These are phyloP conservation scores for Pantherophis guttatus DNA, from an alignment of 2,113 vertebrate genomes.

Conservation along the genomic window DNA sequence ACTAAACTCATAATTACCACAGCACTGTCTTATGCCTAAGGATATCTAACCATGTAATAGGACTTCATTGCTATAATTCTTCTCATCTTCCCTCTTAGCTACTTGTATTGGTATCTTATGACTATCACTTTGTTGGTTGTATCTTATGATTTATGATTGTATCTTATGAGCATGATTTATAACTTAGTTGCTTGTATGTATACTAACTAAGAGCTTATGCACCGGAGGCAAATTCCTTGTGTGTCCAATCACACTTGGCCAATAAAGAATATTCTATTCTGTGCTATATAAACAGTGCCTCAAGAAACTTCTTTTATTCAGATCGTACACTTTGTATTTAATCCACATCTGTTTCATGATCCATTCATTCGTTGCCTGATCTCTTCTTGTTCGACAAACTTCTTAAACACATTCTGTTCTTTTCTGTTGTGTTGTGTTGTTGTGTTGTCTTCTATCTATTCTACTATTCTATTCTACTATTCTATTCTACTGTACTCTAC, in stretches of 20 bases:
- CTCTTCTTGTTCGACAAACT: neutral
- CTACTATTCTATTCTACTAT: no score
- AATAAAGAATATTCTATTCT: neutral
- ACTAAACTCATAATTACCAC: neutral
- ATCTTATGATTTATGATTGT: neutral
- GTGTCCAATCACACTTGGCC: neutral
- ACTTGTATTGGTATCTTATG: neutral
- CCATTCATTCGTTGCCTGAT: neutral
- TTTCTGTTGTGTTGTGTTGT: no score
- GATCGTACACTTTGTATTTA: neutral
- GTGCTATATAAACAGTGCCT: neutral
- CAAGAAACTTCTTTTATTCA: neutral
- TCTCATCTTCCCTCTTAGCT: neutral
- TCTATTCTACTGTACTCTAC: no score
- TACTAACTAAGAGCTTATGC: neutral
- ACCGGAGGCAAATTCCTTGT: neutral
- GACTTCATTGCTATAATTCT: neutral
- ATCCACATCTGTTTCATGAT: neutral
- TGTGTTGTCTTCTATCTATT: no score
- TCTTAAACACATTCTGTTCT: neutral
- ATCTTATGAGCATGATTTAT: neutral
- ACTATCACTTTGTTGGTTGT: neutral
- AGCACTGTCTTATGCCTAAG: neutral
- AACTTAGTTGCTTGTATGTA: neutral
- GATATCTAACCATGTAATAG: neutral